Conservation (phyloP, 64 coral and sea anemone species). For the Pachyseris speciosa region DNA sequence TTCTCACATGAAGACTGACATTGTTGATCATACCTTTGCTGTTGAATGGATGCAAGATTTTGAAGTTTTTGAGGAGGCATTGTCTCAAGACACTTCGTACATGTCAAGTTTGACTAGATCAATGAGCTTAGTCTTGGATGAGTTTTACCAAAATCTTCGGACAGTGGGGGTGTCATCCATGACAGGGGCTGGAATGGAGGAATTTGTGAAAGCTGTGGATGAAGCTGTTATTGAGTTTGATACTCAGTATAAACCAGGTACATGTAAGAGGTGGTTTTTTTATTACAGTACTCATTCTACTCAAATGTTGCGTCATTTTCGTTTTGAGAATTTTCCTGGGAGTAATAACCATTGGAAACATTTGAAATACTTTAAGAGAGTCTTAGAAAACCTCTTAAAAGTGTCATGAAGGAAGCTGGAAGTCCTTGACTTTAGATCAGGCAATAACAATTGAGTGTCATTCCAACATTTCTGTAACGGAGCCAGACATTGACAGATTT, state of each 20-base stretch:
- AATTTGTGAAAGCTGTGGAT: constrained; percentile 79
- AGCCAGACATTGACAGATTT: too few species aligned
- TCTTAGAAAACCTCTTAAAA: too few species aligned
- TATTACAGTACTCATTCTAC: too few species aligned
- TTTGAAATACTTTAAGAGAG: too few species aligned
- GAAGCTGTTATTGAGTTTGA: constrained; percentile 88
- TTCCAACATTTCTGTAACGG: too few species aligned
- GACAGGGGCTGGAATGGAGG: constrained; percentile 92
- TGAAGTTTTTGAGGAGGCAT: constrained; percentile 91
- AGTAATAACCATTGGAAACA: neutral
- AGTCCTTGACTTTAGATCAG: too few species aligned
- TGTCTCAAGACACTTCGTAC: constrained; percentile 98
- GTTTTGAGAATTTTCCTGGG: too few species aligned
- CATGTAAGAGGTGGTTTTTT: too few species aligned
- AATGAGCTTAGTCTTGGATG: constrained; percentile 95
- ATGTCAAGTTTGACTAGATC: constrained; percentile 97
- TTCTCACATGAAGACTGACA: constrained; percentile 78
- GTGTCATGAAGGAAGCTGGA: too few species aligned
- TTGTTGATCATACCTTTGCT: constrained; percentile 96
- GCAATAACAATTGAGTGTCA: too few species aligned
- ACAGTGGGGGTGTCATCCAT: constrained; percentile 96
- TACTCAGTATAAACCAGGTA: constrained; percentile 98
- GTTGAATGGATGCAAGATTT: constrained; percentile 99
- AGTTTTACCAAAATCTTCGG: constrained; percentile 94
- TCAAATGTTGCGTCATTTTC: too few species aligned